Conservation (phyloP, 2,797 vertebrate genomes). For the Hemitrygon akajei region DNA sequence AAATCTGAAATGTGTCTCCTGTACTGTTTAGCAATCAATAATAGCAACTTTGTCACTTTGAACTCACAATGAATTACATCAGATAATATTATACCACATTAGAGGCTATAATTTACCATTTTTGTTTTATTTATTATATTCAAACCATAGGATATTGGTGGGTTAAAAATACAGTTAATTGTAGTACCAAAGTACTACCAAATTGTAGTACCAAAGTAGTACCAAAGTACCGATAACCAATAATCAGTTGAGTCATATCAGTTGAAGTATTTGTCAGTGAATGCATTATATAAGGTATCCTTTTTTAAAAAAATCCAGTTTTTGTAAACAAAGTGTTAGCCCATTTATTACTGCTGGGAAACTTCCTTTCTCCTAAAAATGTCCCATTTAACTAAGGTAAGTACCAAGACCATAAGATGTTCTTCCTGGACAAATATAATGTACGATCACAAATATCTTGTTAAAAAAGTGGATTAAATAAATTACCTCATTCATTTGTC, state of each 20-base stretch:
- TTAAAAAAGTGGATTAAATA: neutral
- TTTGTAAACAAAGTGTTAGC: neutral
- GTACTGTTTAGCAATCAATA: neutral
- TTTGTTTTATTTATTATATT: neutral
- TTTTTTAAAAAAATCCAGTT: neutral
- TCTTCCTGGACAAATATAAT: neutral
- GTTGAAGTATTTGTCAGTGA: neutral
- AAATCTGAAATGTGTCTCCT: neutral
- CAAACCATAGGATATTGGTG: neutral
- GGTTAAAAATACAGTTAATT: neutral
- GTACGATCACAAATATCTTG: neutral
- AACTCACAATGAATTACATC: neutral
- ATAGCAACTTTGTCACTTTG: neutral
- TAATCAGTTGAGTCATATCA: no score
- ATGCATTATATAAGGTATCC: neutral
- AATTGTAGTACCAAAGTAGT: neutral
- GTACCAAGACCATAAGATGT: neutral
- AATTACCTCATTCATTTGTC: neutral
- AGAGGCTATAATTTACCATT: neutral
- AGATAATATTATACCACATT: neutral
- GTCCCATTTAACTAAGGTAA: neutral
- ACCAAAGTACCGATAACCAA: no score
- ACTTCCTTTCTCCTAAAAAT: neutral
- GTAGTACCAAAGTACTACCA: neutral
- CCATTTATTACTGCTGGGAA: neutral